Evolutionary conservation across 2,113 vertebrate species (phyloP).

Genomic region (Erpornis zantholeuca): DNA sequence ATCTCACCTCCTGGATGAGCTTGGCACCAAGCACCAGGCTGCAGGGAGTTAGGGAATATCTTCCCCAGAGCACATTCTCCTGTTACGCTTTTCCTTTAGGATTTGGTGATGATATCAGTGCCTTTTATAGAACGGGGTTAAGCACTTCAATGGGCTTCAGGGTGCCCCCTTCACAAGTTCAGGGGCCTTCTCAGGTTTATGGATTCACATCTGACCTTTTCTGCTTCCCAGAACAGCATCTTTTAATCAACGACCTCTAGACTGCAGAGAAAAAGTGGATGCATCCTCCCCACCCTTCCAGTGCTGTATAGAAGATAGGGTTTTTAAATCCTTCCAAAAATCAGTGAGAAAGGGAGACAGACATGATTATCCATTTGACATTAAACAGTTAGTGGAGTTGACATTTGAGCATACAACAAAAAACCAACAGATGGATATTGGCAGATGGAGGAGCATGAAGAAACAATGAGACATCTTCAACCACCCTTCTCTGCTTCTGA

Average conservation of each 20-base stretch:
- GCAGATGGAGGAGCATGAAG: conserved; percentile 58
- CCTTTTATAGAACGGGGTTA: conserved; percentile 20
- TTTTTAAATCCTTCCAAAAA: not conserved
- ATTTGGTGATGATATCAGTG: conserved; percentile 1
- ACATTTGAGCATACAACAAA: conserved; percentile 54
- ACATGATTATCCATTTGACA: conserved; percentile 31
- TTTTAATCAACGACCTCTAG: conserved; percentile 3
- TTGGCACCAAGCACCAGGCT: not conserved
- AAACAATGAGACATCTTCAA: conserved; percentile 62
- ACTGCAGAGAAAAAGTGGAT: not conserved
- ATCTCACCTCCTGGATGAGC: not conserved
- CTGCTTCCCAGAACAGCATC: conserved; percentile 48
- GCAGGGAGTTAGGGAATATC: not conserved
- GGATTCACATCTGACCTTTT: conserved; percentile 57
- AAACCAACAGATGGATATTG: conserved; percentile 66
- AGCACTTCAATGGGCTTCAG: not conserved
- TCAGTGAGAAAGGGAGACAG: conserved; percentile 20
- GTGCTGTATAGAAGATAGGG: not conserved
- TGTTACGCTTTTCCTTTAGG: conserved; percentile 40
- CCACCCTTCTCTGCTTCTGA: conserved; percentile 26
- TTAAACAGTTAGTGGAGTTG: conserved; percentile 50
- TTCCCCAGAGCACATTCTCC: not conserved
- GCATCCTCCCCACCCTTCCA: not conserved
- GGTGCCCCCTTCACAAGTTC: not conserved
- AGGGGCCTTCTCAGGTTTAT: conserved; percentile 51